Conservation (phyloP, 2,113 vertebrate genomes). For the Percina caprodes region DNA sequence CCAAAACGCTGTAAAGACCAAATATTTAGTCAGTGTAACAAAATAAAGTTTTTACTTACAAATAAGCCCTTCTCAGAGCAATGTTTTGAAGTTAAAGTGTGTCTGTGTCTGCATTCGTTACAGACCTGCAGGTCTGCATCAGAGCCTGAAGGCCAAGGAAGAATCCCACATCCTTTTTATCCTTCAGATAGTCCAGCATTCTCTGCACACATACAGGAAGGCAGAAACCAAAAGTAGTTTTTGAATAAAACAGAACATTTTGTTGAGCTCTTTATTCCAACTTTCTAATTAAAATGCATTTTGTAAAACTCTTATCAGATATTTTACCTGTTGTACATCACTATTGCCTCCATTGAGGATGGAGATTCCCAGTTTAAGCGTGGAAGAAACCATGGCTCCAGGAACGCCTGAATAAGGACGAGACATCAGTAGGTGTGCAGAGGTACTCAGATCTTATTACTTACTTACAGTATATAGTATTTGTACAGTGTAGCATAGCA, state of each 20-base stretch:
- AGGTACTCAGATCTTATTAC: background rate
- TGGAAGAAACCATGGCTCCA: slow-evolving; percentile 93
- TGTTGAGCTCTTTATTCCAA: background rate
- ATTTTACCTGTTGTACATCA: slow-evolving; percentile 91
- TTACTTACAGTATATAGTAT: too few species aligned
- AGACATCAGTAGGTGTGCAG: background rate
- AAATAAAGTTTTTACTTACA: background rate
- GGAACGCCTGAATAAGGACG: slow-evolving; percentile 88
- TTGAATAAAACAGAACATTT: background rate
- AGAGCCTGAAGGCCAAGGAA: slow-evolving; percentile 94
- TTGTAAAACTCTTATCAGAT: background rate
- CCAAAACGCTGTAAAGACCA: slow-evolving; percentile 87
- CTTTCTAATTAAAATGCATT: background rate
- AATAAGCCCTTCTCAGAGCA: too few species aligned
- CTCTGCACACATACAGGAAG: slow-evolving; percentile 80
- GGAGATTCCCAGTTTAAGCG: slow-evolving; percentile 96
- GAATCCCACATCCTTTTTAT: slow-evolving; percentile 96
- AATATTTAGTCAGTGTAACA: slow-evolving; percentile 15
- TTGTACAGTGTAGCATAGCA: too few species aligned
- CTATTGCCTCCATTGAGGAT: slow-evolving; percentile 95
- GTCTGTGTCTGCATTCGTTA: background rate
- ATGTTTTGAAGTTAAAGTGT: background rate
- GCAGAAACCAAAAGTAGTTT: background rate
- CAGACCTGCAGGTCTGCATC: slow-evolving; percentile 97
- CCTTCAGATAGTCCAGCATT: slow-evolving; percentile 97